A percentile compares a stretch with the other conserved stretches of the same genome.
Conservation (phyloP, 2,113 vertebrate genomes). For the Dinomys branickii region DNA sequence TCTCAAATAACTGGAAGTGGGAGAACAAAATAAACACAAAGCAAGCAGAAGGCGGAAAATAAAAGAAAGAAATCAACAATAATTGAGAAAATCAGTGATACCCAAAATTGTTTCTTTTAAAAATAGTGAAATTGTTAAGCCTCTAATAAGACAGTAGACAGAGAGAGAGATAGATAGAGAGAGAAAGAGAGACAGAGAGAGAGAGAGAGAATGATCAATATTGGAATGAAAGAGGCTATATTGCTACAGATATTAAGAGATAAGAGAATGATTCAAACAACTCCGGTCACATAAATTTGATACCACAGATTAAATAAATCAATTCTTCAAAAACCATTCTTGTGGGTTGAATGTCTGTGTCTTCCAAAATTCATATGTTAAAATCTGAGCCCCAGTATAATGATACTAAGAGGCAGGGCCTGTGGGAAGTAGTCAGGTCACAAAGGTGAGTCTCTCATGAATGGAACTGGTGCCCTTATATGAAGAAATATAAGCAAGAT, state of each 20-base stretch:
- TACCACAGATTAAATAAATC: background rate
- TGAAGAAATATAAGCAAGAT: background rate
- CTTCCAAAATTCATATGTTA: background rate
- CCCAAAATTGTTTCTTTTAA: background rate
- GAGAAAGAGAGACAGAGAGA: background rate
- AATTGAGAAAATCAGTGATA: background rate
- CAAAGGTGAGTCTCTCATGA: background rate
- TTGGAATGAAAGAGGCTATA: background rate
- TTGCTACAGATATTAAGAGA: background rate
- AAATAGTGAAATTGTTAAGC: background rate
- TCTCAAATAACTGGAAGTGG: background rate
- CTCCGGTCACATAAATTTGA: background rate
- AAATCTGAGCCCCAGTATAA: background rate
- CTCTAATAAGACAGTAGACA: background rate
- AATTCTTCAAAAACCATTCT: background rate
- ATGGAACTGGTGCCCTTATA: background rate
- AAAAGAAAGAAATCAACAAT: background rate
- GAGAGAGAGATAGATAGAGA: background rate
- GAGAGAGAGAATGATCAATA: background rate
- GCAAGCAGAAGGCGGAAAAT: background rate
- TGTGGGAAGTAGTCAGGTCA: background rate
- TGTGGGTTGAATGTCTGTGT: background rate
- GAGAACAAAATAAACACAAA: background rate
- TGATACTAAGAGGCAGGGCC: background rate
- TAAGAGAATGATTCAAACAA: background rate